Base-by-base conservation (phyloP, 2,797 vertebrate species). In the Helarctos malayanus region DNA sequence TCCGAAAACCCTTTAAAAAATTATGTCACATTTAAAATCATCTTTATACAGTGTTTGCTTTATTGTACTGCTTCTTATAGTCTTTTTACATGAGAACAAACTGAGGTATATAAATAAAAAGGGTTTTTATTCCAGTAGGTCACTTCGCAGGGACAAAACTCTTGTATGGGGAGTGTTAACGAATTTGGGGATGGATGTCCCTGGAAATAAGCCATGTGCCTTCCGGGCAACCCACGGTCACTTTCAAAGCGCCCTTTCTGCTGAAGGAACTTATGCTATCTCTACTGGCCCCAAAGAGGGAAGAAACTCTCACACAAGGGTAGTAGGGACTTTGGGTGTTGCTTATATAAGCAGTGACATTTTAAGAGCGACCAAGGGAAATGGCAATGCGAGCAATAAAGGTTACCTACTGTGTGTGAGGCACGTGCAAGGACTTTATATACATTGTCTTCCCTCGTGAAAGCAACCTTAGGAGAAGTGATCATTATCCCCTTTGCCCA, bases 21-120 rank as follows among this genome's bases (percentile, higher is more conserved):
- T 57, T 41, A 14, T 71, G 49, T 47, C 45, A 81, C 65, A 85
- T 91, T 96, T 98, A 85, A 81, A 73, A 92, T 52, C 57, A 25
- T 38, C 49, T 82, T 87, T 25, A 49, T 69, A 68, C 2, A 76
- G 32, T 2, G 4, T 89, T 59, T 93, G 41, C 41, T 45, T 78
- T 73, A 29, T 32, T 80, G 35, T 19, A 59, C 27, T 86, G 57
- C 35, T 86, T 69, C 71, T 96, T 54, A 52, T 45, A 87, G 4
- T 19, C 52, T 27, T 92, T 92, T 68, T 79, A 83, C 45, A 91
- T 93, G 75, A 85, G 52, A 38, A 89, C 47, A 86, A 91, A 52
- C 49, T 45, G 52, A 75, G 29, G 41, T 47, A n/a, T 86, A 93
- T 86, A 41, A 41, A 41, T 86, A 91, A 13, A 45, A 59, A 61